A percentile compares a stretch with the other conserved stretches of the same genome.
phyloP scores from a whole-genome alignment of 2,888 invertebrate genomes.

The Andrena camellia region DNA sequence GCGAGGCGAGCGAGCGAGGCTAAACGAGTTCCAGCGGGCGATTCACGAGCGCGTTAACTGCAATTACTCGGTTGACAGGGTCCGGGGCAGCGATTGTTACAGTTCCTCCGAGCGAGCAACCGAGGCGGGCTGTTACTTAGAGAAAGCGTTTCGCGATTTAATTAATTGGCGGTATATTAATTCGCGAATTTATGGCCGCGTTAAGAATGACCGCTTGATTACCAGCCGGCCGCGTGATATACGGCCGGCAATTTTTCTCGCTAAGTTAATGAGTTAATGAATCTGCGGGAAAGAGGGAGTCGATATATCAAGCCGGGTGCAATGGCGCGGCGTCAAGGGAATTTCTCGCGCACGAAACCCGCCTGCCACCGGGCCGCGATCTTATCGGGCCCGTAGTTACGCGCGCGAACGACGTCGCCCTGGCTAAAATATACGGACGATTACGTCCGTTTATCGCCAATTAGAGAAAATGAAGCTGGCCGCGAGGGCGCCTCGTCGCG shows the following conservation, averaged over 20 bases:
- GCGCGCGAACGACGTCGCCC: slow-evolving; percentile 31
- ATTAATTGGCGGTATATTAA: slow-evolving; percentile 73
- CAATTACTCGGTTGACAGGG: slow-evolving; percentile 56
- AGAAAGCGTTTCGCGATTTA: slow-evolving; percentile 62
- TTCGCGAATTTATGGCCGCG: slow-evolving; percentile 71
- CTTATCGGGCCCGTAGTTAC: slow-evolving; percentile 64
- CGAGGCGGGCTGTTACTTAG: slow-evolving; percentile 19
- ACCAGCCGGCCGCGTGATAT: slow-evolving; percentile 67
- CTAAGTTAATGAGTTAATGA: slow-evolving; percentile 74
- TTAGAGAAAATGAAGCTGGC: slow-evolving; percentile 48
- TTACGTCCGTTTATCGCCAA: slow-evolving; percentile 63
- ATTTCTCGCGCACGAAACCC: slow-evolving; percentile 59
- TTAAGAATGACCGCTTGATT: slow-evolving; percentile 74
- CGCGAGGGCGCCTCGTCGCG: slow-evolving; percentile 30
- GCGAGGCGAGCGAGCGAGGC: slow-evolving; percentile 37
- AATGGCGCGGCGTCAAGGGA: slow-evolving; percentile 41
- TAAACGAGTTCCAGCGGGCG: slow-evolving; percentile 57
- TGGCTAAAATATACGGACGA: slow-evolving; percentile 52
- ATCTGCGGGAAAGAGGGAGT: slow-evolving; percentile 69
- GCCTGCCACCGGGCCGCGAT: slow-evolving; percentile 55
- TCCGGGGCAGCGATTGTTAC: slow-evolving; percentile 51
- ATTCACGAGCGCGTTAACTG: slow-evolving; percentile 55
- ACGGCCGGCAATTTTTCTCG: slow-evolving; percentile 71
- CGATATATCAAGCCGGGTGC: slow-evolving; percentile 68
- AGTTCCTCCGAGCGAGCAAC: slow-evolving; percentile 63